Conservation (phyloP, 2,797 vertebrate species). For the Nothura maculosa region DNA sequence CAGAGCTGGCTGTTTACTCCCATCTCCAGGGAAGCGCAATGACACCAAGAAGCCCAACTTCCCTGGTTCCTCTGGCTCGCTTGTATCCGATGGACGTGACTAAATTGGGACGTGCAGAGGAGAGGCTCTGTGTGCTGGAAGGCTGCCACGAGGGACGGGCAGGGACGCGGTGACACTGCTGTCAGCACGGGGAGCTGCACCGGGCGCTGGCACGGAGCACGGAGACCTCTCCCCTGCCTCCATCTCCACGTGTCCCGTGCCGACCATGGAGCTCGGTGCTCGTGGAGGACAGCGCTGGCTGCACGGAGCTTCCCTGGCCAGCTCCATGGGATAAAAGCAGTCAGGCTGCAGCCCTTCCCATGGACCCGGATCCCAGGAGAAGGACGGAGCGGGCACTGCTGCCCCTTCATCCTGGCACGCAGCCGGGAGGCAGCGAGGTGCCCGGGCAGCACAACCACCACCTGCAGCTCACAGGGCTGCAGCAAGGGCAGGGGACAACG, state of each 20-base stretch:
- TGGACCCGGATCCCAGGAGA: not conserved
- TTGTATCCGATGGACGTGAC: not conserved
- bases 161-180: not conserved
- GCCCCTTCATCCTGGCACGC: not conserved
- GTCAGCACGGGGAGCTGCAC: not conserved
- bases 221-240: no score
- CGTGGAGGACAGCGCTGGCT: accelerated
- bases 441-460: not conserved
- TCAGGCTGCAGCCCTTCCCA: not conserved
- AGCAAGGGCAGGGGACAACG: not conserved
- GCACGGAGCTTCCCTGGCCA: not conserved
- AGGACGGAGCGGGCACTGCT: not conserved
- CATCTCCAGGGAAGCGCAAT: not conserved
- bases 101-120: not conserved
- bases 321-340: not conserved
- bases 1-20: accelerated
- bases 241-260: no score
- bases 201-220: no score
- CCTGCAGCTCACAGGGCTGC: not conserved
- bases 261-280: no score
- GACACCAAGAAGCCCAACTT: accelerated
- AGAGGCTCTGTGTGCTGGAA: not conserved
- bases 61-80: not conserved
- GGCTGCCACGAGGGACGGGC: not conserved
- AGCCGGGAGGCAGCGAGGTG: no score